Percentiles rank a stretch among this genome's conserved stretches.
These are phyloP conservation scores for Morpho deidamia DNA, from an alignment of 2,888 invertebrate species.

Conservation along the genomic window DNA sequence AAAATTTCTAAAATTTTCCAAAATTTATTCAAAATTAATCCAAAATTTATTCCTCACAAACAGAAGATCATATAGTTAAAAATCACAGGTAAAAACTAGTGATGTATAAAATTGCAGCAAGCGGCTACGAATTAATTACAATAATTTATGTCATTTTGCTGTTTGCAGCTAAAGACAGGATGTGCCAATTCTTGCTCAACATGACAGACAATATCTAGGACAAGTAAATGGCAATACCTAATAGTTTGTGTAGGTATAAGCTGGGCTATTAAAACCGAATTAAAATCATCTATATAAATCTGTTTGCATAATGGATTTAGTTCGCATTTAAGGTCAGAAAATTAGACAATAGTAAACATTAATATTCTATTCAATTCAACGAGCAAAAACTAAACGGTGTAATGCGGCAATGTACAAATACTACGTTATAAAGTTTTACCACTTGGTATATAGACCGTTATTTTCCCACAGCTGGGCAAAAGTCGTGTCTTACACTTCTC, in stretches of 20 bases:
- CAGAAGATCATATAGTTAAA: no score
- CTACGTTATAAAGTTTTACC: no score
- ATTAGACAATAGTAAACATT: no score
- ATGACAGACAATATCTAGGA: constrained; percentile 20
- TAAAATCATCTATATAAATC: background rate
- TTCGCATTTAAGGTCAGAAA: background rate
- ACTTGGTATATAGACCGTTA: no score
- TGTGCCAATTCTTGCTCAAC: constrained; percentile 27
- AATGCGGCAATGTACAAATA: no score
- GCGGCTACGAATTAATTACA: constrained; percentile 11
- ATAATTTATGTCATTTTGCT: constrained; percentile 14
- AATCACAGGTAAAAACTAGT: background rate
- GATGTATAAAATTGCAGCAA: constrained; percentile 3
- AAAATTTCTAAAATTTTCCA: no score
- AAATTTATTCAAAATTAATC: no score
- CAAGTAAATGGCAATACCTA: constrained; percentile 21
- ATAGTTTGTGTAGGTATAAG: constrained; percentile 1
- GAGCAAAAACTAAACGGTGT: no score
- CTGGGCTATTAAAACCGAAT: constrained; percentile 2
- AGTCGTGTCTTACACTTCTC: no score
- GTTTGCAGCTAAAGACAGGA: constrained; percentile 23
- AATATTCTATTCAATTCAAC: no score
- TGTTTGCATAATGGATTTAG: background rate
- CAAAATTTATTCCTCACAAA: no score
- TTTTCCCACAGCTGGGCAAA: no score